Evolutionary conservation across 2,888 invertebrate species (phyloP).

Genomic region (Orgyia antiqua): DNA sequence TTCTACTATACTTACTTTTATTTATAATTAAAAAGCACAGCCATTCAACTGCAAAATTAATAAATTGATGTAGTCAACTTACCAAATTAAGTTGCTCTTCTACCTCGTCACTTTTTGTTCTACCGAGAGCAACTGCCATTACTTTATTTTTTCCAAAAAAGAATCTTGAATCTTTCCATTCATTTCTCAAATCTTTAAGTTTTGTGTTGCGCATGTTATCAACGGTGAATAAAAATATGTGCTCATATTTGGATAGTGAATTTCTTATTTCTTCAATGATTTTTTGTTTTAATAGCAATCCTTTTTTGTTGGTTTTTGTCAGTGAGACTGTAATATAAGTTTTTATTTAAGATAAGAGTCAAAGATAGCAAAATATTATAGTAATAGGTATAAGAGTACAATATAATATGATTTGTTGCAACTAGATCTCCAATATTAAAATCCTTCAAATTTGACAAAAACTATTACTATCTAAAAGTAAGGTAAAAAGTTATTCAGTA

Average conservation of each 20-base stretch:
- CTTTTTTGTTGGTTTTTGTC: conserved; percentile 96
- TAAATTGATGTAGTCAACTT: too few species aligned
- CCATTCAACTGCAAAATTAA: too few species aligned
- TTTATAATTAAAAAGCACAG: too few species aligned
- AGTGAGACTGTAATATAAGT: conserved; percentile 88
- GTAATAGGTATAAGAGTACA: too few species aligned
- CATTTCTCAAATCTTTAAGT: conserved; percentile 89
- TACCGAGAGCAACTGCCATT: conserved; percentile 94
- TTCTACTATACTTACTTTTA: too few species aligned
- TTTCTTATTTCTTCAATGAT: conserved; percentile 91
- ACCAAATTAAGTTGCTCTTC: conserved; percentile 87
- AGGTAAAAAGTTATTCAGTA: too few species aligned
- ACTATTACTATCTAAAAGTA: too few species aligned
- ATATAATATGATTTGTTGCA: too few species aligned
- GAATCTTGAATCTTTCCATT: conserved; percentile 95
- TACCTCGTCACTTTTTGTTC: conserved; percentile 88
- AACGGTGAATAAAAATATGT: conserved; percentile 92
- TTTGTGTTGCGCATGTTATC: conserved; percentile 95
- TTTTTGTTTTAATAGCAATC: conserved; percentile 90
- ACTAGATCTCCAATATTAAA: too few species aligned
- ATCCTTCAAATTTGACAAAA: too few species aligned
- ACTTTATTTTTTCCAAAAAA: conserved; percentile 99
- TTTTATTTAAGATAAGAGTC: too few species aligned
- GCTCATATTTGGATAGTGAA: conserved; percentile 88
- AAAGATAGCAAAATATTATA: too few species aligned